Evolutionary conservation across 1,140 invertebrate genomes (phyloP).

Genomic region (Eciton burchellii): DNA sequence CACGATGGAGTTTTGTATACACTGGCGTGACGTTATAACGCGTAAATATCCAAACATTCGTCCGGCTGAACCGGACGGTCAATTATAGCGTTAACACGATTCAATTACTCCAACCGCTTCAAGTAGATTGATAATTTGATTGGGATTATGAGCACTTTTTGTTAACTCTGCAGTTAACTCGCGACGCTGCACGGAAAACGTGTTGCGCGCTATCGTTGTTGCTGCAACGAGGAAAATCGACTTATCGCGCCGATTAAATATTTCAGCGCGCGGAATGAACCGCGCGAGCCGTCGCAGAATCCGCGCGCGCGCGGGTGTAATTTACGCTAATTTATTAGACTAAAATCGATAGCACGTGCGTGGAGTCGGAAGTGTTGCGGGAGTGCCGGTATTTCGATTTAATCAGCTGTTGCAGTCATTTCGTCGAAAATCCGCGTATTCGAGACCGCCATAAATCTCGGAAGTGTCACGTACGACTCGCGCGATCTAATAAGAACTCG

Average conservation of each 20-base stretch:
- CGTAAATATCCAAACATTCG: slow-evolving; percentile 51
- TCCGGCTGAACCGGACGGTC: slow-evolving; percentile 37
- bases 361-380: slow-evolving; percentile 37
- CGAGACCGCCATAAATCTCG: slow-evolving; percentile 40
- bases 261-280: slow-evolving; percentile 57
- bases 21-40: not conserved
- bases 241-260: slow-evolving; percentile 59
- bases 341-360: slow-evolving; percentile 55
- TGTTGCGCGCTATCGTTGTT: slow-evolving; percentile 9
- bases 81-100: slow-evolving; percentile 56
- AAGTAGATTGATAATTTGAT: slow-evolving; percentile 53
- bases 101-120: slow-evolving; percentile 54
- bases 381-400: slow-evolving; percentile 30
- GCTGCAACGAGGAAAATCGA: slow-evolving; percentile 49
- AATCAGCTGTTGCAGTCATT: slow-evolving; percentile 59
- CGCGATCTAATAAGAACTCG: slow-evolving; percentile 39
- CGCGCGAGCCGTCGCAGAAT: slow-evolving; percentile 29
- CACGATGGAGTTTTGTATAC: not conserved
- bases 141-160: slow-evolving; percentile 46
- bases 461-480: slow-evolving; percentile 33
- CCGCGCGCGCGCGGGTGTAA: slow-evolving; percentile 28
- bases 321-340: slow-evolving; percentile 70
- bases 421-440: slow-evolving; percentile 43
- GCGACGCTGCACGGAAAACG: not conserved
- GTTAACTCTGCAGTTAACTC: slow-evolving; percentile 44